Conservation (phyloP, 2,797 vertebrate genomes). For the Atherinosoma microstoma region DNA sequence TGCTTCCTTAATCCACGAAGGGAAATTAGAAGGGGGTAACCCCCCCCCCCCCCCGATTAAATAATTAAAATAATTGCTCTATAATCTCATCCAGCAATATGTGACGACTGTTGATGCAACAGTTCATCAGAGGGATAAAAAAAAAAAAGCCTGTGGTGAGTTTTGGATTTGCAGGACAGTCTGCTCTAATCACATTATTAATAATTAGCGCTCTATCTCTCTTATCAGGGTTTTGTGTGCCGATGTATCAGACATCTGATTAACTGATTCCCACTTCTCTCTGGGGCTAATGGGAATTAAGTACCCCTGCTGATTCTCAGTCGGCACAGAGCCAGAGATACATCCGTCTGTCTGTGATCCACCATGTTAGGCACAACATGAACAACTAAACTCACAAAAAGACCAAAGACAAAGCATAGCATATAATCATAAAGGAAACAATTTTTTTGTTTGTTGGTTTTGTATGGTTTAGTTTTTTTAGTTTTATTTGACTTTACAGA, state of each 20-base stretch:
- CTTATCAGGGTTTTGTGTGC: conserved; percentile 27
- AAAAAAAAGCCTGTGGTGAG: conserved; percentile 20
- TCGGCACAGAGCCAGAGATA: conserved; percentile 51
- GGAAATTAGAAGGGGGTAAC: not conserved
- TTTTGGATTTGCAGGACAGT: conserved; percentile 32
- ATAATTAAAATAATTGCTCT: conserved; percentile 11
- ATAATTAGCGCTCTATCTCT: conserved; percentile 38
- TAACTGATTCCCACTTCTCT: conserved; percentile 64
- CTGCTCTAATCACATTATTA: conserved; percentile 49
- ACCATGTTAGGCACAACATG: conserved; percentile 42
- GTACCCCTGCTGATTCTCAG: conserved; percentile 69
- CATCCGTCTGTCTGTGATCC: conserved; percentile 47
- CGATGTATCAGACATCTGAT: conserved; percentile 60
- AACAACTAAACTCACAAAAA: conserved; percentile 18
- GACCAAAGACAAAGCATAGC: conserved; percentile 2
- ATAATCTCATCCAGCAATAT: conserved; percentile 14
- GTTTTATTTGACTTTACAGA: no score
- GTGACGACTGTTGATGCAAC: not conserved
- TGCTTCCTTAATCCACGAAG: not conserved
- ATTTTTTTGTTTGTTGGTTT: not conserved
- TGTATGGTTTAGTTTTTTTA: no score
- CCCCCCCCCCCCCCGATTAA: not conserved
- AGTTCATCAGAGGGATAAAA: conserved; percentile 3
- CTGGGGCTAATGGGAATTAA: conserved; percentile 67
- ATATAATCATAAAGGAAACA: not conserved